Conservation (phyloP, 2,113 vertebrate genomes). For the Nothocercus nigrocapillus region DNA sequence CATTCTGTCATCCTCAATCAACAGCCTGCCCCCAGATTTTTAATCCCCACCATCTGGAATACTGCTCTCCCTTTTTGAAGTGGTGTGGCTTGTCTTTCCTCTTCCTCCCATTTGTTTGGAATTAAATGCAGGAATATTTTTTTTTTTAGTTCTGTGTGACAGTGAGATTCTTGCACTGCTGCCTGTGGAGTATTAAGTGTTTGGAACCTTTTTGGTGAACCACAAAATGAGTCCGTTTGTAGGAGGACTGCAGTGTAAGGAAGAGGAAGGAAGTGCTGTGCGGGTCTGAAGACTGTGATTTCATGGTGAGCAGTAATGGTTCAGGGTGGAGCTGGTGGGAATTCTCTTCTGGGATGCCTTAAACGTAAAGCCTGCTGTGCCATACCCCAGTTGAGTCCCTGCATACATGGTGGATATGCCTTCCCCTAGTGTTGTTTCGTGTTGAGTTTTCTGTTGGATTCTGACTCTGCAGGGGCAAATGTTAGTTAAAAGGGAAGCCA, state of each 20-base stretch:
- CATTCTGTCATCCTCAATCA: not conserved
- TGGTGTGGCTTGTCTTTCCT: not conserved
- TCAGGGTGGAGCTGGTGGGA: not conserved
- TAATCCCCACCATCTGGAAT: not conserved
- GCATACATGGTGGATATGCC: accelerated
- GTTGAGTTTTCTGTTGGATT: not conserved
- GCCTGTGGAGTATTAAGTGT: not conserved
- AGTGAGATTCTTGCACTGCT: not conserved
- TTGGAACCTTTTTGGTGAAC: not conserved
- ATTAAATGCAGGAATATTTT: constrained; percentile 17
- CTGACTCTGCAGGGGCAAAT: not conserved
- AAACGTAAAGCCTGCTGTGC: not conserved
- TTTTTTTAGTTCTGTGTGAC: not conserved
- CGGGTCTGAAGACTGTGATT: not conserved
- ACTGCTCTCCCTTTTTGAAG: constrained; percentile 41
- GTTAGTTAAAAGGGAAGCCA: not conserved
- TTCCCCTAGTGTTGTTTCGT: not conserved
- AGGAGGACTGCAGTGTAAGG: not conserved
- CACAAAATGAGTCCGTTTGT: not conserved
- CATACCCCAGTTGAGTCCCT: not conserved
- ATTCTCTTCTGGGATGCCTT: not conserved
- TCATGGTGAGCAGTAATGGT: not conserved
- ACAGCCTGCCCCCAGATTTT: not conserved
- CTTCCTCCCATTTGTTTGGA: constrained; percentile 37
- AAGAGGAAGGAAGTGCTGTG: not conserved